Percentiles rank a stretch among this genome's conserved stretches.
These are phyloP conservation scores for Alces alces DNA, from an alignment of 2,113 vertebrate species.

Conservation along the genomic window DNA sequence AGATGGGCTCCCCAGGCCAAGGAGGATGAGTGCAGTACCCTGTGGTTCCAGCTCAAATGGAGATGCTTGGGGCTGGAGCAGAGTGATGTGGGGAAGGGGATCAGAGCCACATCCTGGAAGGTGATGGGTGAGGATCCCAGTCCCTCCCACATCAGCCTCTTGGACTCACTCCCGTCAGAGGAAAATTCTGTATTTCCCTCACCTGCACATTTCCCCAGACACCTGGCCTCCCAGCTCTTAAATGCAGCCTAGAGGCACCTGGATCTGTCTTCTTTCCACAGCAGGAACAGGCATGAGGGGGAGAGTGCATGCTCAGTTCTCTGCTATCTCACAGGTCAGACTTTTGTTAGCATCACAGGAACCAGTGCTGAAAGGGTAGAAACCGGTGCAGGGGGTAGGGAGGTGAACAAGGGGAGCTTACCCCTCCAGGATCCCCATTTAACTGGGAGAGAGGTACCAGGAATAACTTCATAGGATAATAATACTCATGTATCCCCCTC, in stretches of 20 bases:
- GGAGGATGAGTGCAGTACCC: background rate
- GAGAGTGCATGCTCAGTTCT: background rate
- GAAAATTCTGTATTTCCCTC: background rate
- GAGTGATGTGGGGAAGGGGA: background rate
- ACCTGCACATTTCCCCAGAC: background rate
- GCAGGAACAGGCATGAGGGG: background rate
- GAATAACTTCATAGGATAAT: no score
- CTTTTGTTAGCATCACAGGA: background rate
- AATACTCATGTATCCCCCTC: background rate
- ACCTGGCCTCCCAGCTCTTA: background rate
- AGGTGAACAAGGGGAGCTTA: no score
- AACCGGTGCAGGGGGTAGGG: background rate
- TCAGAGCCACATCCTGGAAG: background rate
- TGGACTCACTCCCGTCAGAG: background rate
- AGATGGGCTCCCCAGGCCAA: background rate
- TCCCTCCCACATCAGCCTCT: background rate
- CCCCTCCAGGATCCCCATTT: no score
- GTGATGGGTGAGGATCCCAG: background rate
- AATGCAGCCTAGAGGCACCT: background rate
- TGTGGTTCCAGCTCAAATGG: background rate
- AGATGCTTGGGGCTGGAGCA: background rate
- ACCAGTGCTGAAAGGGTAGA: background rate
- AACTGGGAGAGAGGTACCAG: background rate
- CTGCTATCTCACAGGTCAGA: background rate
- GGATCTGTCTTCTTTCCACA: background rate